Evolutionary conservation across 92 coral and sea anemone species (phyloP), one percentile per base, ranked within the genome.

Genomic region (Porites lobata): DNA sequence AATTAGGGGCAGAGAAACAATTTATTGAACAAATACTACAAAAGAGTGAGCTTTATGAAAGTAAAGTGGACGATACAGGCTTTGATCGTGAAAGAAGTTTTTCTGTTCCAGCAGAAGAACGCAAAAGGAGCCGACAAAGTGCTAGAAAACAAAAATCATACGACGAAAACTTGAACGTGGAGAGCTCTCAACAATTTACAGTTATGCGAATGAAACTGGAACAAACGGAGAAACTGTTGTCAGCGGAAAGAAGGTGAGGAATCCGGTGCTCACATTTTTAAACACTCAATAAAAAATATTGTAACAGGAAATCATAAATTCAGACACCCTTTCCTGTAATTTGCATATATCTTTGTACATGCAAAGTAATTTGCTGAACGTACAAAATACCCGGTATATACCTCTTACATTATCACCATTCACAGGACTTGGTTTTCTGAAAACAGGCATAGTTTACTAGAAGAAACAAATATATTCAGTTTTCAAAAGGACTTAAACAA

Each of bases 221-320:
- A 87, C 94, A 94, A 80, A 81, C 94, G 26, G 96, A 95, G 66
- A 91, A 91, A 57, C 86, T 95, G 47, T 88, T 97, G 17, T 56
- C 90, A 10, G 98, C 94, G 64, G 99, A 94, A 72, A 88, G 91
- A 81, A 93, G 99, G 99, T 97, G 66, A 87, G 89, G 7, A n/a
- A 1, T 12, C 47, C 11, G 50, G 24, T 59, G n/a, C 78, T 57
- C 11, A 24, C 12, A 50, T 20, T 2, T 62, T 54, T 18, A 32
- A 26, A 32, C 6, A 12, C 61, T 47, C 43, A 43, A 22, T 69
- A 38, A 38, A 38, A 38, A 38, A 4, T 53, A 80, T 80, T 52
- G 22, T 29, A 26, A 67, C 65, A 22, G 76, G 85, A 66, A 80
- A 66, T 67, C 20, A 21, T 50, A 52, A 66, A 5, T 70, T 53